Conservation (phyloP, 1,140 invertebrate genomes). For the Daktulosphaira vitifoliae region DNA sequence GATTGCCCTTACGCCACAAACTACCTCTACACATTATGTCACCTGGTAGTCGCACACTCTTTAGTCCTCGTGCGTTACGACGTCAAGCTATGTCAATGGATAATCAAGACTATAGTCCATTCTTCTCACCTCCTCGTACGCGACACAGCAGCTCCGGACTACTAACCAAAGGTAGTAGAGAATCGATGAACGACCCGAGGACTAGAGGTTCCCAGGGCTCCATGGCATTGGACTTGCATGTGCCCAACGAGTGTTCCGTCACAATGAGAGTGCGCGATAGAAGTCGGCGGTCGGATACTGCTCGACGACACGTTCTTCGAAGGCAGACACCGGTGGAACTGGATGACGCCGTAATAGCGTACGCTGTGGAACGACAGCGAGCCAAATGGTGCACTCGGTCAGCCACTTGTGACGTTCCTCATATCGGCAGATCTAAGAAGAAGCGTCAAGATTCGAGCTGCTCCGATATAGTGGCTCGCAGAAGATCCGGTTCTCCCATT, state of each 20-base stretch:
- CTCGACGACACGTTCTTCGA: slow-evolving; percentile 61
- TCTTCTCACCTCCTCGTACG: slow-evolving; percentile 38
- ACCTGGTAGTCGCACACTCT: slow-evolving; percentile 46
- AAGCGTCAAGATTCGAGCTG: slow-evolving; percentile 11
- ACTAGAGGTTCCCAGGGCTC: slow-evolving; percentile 56
- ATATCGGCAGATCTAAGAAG: background rate
- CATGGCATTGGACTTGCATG: slow-evolving; percentile 63
- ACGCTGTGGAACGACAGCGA: slow-evolving; percentile 37
- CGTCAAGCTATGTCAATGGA: slow-evolving; percentile 62
- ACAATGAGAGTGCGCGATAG: slow-evolving; percentile 58
- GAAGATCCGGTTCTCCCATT: slow-evolving; percentile 2
- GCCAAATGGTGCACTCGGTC: slow-evolving; percentile 23
- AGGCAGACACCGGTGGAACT: slow-evolving; percentile 63
- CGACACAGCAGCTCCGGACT: slow-evolving; percentile 31
- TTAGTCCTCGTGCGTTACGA: slow-evolving; percentile 48
- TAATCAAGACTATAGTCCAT: slow-evolving; percentile 41
- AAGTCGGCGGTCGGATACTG: slow-evolving; percentile 53
- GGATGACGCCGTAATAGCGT: slow-evolving; percentile 47
- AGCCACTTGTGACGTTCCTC: slow-evolving; percentile 13
- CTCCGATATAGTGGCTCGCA: slow-evolving; percentile 11
- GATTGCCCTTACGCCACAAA: slow-evolving; percentile 23
- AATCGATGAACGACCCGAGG: slow-evolving; percentile 45
- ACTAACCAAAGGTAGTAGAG: slow-evolving; percentile 25
- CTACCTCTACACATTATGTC: slow-evolving; percentile 34
- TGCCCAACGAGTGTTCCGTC: slow-evolving; percentile 54